A percentile compares a stretch with the other conserved stretches of the same genome.
Conservation (phyloP, 2,113 vertebrate species). For the Pionites leucogaster region DNA sequence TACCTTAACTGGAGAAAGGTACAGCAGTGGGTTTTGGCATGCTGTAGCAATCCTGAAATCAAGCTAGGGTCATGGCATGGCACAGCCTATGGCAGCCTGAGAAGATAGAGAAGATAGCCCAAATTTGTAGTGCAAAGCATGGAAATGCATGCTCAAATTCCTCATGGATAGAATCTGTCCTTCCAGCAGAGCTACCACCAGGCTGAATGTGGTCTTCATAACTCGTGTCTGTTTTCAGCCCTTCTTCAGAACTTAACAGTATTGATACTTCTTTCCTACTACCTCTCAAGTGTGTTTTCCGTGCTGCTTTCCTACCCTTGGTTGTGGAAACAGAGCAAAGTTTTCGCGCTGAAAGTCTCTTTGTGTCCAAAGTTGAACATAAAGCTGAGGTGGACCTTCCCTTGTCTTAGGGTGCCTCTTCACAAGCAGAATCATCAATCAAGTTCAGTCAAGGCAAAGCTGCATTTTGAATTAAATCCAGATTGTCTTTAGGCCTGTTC, state of each 20-base stretch:
- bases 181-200: not conserved
- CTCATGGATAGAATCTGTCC: not conserved
- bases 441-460: not conserved
- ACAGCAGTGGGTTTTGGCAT: not conserved
- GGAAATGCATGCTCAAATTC: not conserved
- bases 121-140: not conserved
- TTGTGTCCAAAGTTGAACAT: not conserved
- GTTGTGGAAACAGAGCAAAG: not conserved
- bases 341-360: not conserved
- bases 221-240: not conserved
- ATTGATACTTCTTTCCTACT: not conserved
- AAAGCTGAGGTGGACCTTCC: not conserved
- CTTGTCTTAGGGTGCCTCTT: not conserved
- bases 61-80: not conserved
- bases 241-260: not conserved
- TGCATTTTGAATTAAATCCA: not conserved
- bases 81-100: rapidly evolving
- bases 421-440: not conserved
- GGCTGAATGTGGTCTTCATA: not conserved
- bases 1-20: not conserved
- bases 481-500: not conserved
- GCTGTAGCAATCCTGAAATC: not conserved
- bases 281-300: not conserved
- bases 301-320: not conserved
- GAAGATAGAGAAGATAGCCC: not conserved